phyloP scores from a whole-genome alignment of 2,888 invertebrate genomes.

The Drosophila limbata region DNA sequence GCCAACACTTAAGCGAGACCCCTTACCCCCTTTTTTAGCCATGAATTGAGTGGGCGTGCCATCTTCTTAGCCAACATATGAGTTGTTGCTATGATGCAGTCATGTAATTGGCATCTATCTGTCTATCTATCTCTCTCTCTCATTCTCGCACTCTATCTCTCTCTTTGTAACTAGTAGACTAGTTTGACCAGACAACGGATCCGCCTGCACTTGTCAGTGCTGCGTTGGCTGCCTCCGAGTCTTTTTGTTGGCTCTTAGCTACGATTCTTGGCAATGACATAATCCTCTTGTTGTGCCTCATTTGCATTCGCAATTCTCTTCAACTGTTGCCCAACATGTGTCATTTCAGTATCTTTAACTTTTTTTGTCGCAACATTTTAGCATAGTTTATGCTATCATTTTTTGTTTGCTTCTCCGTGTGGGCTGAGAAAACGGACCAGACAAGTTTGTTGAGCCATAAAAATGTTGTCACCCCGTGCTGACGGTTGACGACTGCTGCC shows the following conservation, averaged over 20 bases:
- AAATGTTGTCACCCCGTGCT: slow-evolving; percentile 50
- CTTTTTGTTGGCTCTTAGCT: slow-evolving; percentile 10
- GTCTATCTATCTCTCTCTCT: not conserved
- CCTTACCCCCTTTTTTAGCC: not conserved
- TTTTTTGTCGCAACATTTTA: slow-evolving; percentile 31
- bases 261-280: slow-evolving; percentile 67
- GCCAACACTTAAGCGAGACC: slow-evolving; percentile 36
- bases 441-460: slow-evolving; percentile 55
- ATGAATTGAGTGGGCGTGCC: slow-evolving; percentile 40
- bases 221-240: slow-evolving; percentile 34
- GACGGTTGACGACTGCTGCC: slow-evolving; percentile 11
- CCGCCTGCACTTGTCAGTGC: slow-evolving; percentile 66
- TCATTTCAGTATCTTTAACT: slow-evolving; percentile 47
- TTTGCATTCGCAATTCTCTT: slow-evolving; percentile 54
- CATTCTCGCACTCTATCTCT: not conserved
- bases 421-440: slow-evolving; percentile 39
- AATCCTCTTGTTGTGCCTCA: slow-evolving; percentile 46
- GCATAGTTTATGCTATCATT: slow-evolving; percentile 53
- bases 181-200: slow-evolving; percentile 60
- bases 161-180: slow-evolving; percentile 38
- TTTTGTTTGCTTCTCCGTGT: slow-evolving; percentile 21
- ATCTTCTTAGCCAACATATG: slow-evolving; percentile 43
- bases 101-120: slow-evolving; percentile 68
- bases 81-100: slow-evolving; percentile 52
- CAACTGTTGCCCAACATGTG: slow-evolving; percentile 44